Percentiles rank a stretch among this genome's conserved stretches.
phyloP scores from a whole-genome alignment of 1,140 invertebrate species.

The Aphelenchoides avenae region DNA sequence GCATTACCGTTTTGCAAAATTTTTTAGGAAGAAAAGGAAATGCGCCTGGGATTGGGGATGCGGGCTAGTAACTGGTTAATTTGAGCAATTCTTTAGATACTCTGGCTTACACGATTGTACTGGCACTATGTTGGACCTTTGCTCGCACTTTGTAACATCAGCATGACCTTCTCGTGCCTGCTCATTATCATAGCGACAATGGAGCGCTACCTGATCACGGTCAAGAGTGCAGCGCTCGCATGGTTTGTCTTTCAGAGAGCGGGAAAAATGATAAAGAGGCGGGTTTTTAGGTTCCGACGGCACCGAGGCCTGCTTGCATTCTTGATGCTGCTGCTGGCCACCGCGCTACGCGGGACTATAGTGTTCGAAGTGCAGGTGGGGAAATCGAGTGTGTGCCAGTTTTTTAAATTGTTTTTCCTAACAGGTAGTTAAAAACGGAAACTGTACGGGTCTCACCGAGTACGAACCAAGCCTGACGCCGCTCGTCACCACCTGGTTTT shows the following conservation, averaged over 20 bases:
- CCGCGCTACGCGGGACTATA: constrained; percentile 45
- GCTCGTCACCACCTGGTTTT: constrained; percentile 27
- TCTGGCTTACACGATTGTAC: constrained; percentile 37
- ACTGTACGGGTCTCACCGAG: background rate
- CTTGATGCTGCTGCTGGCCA: constrained; percentile 33
- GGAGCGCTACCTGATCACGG: constrained; percentile 48
- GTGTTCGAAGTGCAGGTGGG: constrained; percentile 51
- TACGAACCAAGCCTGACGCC: constrained; percentile 12
- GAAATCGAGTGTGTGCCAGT: background rate
- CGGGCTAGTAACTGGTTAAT: no score
- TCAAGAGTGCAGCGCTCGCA: constrained; percentile 20
- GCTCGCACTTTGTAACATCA: constrained; percentile 41
- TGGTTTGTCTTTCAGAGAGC: no score
- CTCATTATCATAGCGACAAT: constrained; percentile 49
- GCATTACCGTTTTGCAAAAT: no score
- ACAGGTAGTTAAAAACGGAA: constrained; percentile 1
- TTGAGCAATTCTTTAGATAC: constrained; percentile 16
- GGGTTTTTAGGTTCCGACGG: constrained; percentile 17
- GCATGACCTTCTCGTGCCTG: constrained; percentile 50
- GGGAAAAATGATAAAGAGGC: no score
- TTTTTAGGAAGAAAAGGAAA: no score
- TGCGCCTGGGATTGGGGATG: no score
- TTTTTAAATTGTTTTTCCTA: constrained; percentile 13
- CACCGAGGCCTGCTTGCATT: constrained; percentile 33
- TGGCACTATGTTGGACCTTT: constrained; percentile 45